phyloP scores from a whole-genome alignment of 30 jellyfish, hydroid and myxozoan species.

The Sanderia malayensis region DNA sequence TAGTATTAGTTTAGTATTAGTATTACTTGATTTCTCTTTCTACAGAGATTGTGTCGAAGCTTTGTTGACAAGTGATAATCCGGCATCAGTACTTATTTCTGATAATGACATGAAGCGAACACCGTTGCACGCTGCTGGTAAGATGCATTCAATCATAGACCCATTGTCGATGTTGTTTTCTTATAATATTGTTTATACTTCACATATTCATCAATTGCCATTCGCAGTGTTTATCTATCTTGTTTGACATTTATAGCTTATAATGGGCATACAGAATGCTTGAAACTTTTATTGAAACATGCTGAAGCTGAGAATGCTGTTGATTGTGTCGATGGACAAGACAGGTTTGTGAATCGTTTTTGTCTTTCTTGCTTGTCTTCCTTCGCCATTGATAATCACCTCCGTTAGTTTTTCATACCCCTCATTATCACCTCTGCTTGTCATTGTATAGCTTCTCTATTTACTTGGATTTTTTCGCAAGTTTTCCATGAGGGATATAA shows the following conservation, averaged over 20 bases:
- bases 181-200: too few species aligned
- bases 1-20: too few species aligned
- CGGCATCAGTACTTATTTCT: slow-evolving; percentile 73
- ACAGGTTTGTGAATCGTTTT: slow-evolving; percentile 54
- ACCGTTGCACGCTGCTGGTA: slow-evolving; percentile 98
- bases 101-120: slow-evolving; percentile 82
- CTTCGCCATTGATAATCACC: too few species aligned
- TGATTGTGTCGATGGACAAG: slow-evolving; percentile 96
- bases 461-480: too few species aligned
- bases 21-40: not conserved
- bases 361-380: too few species aligned
- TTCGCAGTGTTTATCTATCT: not conserved
- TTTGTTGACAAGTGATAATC: slow-evolving; percentile 64
- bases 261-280: slow-evolving; percentile 89
- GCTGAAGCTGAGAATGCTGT: slow-evolving; percentile 98
- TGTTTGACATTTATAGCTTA: slow-evolving; percentile 38
- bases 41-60: slow-evolving; percentile 67
- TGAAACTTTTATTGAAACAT: slow-evolving; percentile 67
- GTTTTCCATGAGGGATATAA: too few species aligned
- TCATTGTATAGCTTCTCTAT: too few species aligned
- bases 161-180: too few species aligned
- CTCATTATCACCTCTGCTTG: too few species aligned
- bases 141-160: too few species aligned
- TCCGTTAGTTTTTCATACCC: too few species aligned
- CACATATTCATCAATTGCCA: not conserved